Base-by-base conservation (phyloP, 2,797 vertebrate genomes). In the Cyclopterus lumpus region DNA sequence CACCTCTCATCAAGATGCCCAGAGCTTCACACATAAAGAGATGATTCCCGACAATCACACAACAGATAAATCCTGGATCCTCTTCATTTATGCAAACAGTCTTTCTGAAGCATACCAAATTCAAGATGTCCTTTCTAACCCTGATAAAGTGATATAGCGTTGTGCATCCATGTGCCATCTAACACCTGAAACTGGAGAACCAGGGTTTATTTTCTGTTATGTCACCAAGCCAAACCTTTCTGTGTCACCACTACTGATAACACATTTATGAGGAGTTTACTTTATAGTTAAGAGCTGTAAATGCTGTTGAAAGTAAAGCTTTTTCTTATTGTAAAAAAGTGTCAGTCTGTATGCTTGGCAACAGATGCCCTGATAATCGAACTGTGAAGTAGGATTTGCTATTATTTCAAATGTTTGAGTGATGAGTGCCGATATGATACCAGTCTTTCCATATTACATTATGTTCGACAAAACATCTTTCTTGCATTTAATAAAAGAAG, bases 1-100 rank as follows among this genome's bases (percentile, higher is more conserved):
- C 87, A 69, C 88, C 79, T 70, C 85, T 79, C 65, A 76, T 64
- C 68, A 79, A 82, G 79, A 86, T 85, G 65, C 75, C 18, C 54
- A 73, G 57, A 80, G 72, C 64, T 70, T 76, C 69, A 73, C 62
- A 60, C 75, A 64, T 44, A 57, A 70, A 89, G 48, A 75, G 38
- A 81, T 51, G 58, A 82, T 67, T 80, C 28, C 38, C 18, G 32
- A 62, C 46, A 63, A 70, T 61, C 28, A 66, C 54, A 73, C 40
- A 46, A 62, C 18, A 74, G 8, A 69, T 15, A 34, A 75, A 73
- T 55, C 18, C 6, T 8, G 2, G 0, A 18, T 24, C 8, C 8
- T 24, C 12, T 18, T n/a, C 15, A 3, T 65, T 6, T 12, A 57
- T 54, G 5, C 15, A 58, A 28, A 67, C n/a, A 20, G 26, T 24